Conservation (phyloP, 2,888 invertebrate genomes). For the Tineola bisselliella region DNA sequence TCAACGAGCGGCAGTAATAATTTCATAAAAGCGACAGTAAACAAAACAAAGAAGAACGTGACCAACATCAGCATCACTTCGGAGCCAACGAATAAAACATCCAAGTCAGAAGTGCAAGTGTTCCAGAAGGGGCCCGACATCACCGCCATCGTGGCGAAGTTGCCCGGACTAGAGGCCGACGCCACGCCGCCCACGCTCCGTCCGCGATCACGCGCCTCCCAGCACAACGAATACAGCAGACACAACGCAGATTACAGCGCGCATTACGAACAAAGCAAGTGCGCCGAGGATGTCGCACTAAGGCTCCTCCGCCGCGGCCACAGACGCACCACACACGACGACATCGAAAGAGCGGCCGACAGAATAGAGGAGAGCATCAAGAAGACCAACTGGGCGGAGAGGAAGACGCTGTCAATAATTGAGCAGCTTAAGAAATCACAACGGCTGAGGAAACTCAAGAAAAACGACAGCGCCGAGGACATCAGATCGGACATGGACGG, state of each 20-base stretch:
- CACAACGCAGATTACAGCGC: constrained; percentile 67
- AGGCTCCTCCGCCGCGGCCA: constrained; percentile 70
- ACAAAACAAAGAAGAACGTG: constrained; percentile 71
- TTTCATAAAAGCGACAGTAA: constrained; percentile 57
- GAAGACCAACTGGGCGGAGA: constrained; percentile 61
- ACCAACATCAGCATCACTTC: constrained; percentile 77
- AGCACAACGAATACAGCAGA: too few species aligned
- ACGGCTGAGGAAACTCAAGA: constrained; percentile 48
- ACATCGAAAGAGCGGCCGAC: constrained; percentile 47
- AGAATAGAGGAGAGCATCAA: constrained; percentile 57
- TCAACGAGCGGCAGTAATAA: constrained; percentile 47
- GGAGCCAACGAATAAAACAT: constrained; percentile 49
- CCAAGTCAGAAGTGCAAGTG: constrained; percentile 68
- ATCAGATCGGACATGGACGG: constrained; percentile 57
- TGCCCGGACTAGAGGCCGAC: constrained; percentile 68
- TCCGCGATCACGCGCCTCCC: constrained; percentile 28
- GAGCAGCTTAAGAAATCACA: constrained; percentile 57
- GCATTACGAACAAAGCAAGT: too few species aligned
- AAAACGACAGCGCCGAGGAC: constrained; percentile 53
- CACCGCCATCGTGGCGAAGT: constrained; percentile 75
- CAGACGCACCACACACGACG: constrained; percentile 61
- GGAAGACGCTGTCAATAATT: constrained; percentile 57
- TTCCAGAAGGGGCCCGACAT: constrained; percentile 85
- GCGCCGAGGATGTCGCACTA: constrained; percentile 66
- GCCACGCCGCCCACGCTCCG: constrained; percentile 67